These are phyloP conservation scores for Pongo abelii DNA, from an alignment of 2,113 vertebrate genomes.

Conservation along the genomic window DNA sequence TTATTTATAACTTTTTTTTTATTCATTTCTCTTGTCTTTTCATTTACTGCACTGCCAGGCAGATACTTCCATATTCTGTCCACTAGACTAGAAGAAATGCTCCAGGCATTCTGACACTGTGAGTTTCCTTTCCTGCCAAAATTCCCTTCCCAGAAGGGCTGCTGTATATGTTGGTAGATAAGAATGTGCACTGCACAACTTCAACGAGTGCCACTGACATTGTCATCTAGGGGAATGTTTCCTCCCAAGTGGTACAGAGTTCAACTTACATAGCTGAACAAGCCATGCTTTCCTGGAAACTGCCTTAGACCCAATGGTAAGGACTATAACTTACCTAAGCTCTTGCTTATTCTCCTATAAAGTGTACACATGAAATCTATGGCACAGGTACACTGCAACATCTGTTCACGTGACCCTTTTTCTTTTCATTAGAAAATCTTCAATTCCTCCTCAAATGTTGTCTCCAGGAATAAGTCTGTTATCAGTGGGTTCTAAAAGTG, in stretches of 20 bases:
- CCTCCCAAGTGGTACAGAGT: background rate
- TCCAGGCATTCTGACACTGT: background rate
- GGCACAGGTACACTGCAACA: background rate
- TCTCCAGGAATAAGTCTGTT: background rate
- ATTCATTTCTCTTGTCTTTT: background rate
- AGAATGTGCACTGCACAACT: background rate
- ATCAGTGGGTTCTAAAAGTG: background rate
- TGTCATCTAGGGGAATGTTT: background rate
- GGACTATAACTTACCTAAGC: background rate
- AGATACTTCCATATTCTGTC: background rate
- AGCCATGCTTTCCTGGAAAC: background rate
- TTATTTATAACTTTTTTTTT: background rate
- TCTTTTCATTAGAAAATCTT: background rate
- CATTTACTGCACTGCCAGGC: background rate
- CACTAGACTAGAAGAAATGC: constrained; percentile 15
- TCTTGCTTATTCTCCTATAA: background rate
- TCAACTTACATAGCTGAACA: background rate
- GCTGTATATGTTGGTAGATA: background rate
- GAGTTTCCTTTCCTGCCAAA: background rate
- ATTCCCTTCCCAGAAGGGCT: background rate
- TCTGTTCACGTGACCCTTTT: background rate
- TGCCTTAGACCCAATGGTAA: background rate
- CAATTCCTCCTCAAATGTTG: background rate
- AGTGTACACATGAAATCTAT: background rate
- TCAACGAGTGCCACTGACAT: background rate